phyloP scores from a whole-genome alignment of 2,113 vertebrate species.

The Rostratula benghalensis region DNA sequence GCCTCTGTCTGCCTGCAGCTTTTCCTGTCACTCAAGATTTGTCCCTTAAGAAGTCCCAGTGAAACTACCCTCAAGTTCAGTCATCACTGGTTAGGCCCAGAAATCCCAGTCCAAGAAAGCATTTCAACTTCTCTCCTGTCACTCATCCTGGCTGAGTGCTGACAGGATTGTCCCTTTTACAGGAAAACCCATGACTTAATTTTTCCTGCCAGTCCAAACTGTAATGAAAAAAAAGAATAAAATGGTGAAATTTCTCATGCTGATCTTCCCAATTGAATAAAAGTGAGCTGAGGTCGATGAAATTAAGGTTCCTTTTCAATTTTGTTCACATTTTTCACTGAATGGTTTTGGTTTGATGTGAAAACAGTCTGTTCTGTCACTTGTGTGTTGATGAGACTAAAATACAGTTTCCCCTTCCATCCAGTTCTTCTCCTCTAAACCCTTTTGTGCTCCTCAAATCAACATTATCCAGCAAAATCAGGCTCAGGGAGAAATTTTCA shows the following conservation, averaged over 20 bases:
- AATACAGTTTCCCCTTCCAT: background rate
- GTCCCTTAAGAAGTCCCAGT: slow-evolving; percentile 27
- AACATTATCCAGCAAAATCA: background rate
- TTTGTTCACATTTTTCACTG: background rate
- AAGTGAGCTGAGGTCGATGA: background rate
- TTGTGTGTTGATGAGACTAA: background rate
- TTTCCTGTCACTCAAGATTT: slow-evolving; percentile 44
- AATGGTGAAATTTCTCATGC: background rate
- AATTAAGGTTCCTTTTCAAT: background rate
- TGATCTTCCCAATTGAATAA: background rate
- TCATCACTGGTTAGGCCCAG: background rate
- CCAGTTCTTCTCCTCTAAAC: background rate
- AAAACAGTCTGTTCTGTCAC: background rate
- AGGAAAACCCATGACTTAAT: background rate
- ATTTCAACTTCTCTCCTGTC: slow-evolving; percentile 7
- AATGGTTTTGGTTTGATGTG: background rate
- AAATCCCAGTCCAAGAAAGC: slow-evolving; percentile 26
- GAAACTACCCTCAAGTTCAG: slow-evolving; percentile 26
- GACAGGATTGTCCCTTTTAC: slow-evolving; percentile 6
- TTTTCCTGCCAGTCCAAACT: slow-evolving; percentile 2
- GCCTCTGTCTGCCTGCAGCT: background rate
- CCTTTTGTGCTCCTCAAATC: background rate
- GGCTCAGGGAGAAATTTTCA: slow-evolving; percentile 22
- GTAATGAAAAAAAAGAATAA: slow-evolving; percentile 15
- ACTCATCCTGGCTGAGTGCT: background rate